These are phyloP conservation scores for Fragum fragum DNA, from an alignment of 2,888 invertebrate species.

Conservation along the genomic window DNA sequence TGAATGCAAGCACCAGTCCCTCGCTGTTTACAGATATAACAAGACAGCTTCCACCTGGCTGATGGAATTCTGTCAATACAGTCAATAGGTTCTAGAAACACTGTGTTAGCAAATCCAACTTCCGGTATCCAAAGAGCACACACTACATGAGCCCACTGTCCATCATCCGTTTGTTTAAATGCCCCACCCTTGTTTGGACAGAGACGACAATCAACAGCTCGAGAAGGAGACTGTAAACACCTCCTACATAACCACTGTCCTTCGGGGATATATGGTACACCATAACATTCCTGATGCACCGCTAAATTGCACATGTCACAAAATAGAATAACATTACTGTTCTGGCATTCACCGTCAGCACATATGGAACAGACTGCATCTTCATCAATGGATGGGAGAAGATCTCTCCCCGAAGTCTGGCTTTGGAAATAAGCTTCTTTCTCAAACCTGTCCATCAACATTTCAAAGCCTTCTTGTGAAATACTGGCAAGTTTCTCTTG, in stretches of 20 bases:
- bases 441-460: conserved; percentile 98
- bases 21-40: conserved; percentile 94
- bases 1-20: conserved; percentile 98
- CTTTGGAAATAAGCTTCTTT: conserved; percentile 92
- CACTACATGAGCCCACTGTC: conserved; percentile 99
- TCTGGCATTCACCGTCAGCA: conserved; percentile 99
- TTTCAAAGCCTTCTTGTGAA: conserved; percentile 95
- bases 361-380: conserved; percentile 99
- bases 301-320: conserved; percentile 99
- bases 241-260: conserved; percentile 99
- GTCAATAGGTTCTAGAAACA: conserved; percentile 98
- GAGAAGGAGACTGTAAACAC: conserved; percentile 98
- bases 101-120: conserved; percentile 97
- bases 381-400: conserved; percentile 94
- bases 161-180: conserved; percentile 98
- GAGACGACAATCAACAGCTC: conserved; percentile 98
- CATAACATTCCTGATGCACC: conserved; percentile 99
- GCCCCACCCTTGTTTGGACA: conserved; percentile 99
- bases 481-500: conserved; percentile 90
- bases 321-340: conserved; percentile 99
- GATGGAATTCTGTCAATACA: conserved; percentile 98
- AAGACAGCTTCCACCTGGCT: conserved; percentile 98
- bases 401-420: conserved; percentile 88
- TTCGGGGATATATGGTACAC: conserved; percentile 98
- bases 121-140: conserved; percentile 99